Evolutionary conservation across 2,888 invertebrate species (phyloP).

Genomic region (Philonicus albiceps): DNA sequence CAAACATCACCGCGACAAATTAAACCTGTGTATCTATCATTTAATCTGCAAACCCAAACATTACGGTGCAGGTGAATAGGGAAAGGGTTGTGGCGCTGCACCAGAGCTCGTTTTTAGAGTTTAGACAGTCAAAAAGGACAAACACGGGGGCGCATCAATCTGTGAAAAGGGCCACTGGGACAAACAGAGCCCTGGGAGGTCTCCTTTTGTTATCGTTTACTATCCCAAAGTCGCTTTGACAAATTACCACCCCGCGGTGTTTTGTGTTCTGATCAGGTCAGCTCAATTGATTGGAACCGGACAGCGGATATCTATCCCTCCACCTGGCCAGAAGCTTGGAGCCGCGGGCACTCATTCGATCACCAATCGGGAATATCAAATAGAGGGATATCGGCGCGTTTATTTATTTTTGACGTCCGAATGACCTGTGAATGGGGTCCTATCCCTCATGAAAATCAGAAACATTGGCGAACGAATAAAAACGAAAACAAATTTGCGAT

Average conservation of each 20-base stretch:
- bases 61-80: background rate
- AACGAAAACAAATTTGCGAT: background rate
- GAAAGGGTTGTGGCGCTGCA: background rate
- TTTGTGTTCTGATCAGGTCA: slow-evolving; percentile 35
- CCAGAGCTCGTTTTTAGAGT: slow-evolving; percentile 4
- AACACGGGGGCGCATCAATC: slow-evolving; percentile 7
- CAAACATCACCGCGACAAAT: slow-evolving; percentile 30
- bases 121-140: slow-evolving; percentile 14
- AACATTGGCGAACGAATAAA: background rate
- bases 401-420: slow-evolving; percentile 15
- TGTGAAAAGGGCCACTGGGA: slow-evolving; percentile 29
- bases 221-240: slow-evolving; percentile 25
- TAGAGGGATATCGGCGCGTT: background rate
- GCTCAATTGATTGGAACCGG: slow-evolving; percentile 25
- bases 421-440: background rate
- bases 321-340: background rate
- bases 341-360: background rate
- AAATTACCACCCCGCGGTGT: slow-evolving; percentile 19
- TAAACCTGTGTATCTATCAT: slow-evolving; percentile 35
- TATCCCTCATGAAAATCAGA: background rate
- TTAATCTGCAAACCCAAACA: slow-evolving; percentile 38
- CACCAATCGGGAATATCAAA: background rate
- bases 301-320: background rate
- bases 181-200: background rate
- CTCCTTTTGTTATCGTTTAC: slow-evolving; percentile 29